Evolutionary conservation across 2,888 invertebrate genomes (phyloP).

Genomic region (Napeogenes inachia): DNA sequence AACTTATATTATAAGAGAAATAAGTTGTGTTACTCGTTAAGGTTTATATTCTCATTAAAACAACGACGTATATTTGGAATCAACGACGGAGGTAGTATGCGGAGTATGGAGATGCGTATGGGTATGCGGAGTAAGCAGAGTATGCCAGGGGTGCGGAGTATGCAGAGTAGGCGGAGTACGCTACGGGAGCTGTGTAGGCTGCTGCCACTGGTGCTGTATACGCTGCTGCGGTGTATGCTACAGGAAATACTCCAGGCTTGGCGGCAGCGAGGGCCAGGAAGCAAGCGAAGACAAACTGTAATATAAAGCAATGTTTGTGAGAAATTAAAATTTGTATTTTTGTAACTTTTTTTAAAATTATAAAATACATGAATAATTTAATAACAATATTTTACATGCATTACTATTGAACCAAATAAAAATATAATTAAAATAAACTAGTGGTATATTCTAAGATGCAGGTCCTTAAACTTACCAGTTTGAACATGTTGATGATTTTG

Average conservation of each 20-base stretch:
- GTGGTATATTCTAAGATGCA: not conserved
- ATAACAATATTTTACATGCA: too few species aligned
- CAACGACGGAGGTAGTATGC: constrained; percentile 40
- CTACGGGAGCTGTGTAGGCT: constrained; percentile 47
- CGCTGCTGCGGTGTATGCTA: constrained; percentile 48
- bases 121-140: constrained; percentile 44
- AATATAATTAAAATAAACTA: too few species aligned
- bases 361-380: too few species aligned
- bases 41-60: too few species aligned
- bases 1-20: too few species aligned
- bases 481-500: constrained; percentile 42
- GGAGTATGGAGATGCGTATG: constrained; percentile 43
- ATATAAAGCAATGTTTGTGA: constrained; percentile 27
- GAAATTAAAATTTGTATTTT: too few species aligned
- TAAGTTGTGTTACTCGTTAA: too few species aligned
- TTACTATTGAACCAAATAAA: too few species aligned
- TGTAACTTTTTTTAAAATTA: too few species aligned
- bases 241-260: constrained; percentile 55
- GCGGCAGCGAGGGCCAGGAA: constrained; percentile 70
- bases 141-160: constrained; percentile 42
- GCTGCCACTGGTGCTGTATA: constrained; percentile 46
- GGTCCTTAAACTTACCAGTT: constrained; percentile 39
- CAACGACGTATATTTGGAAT: not conserved
- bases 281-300: constrained; percentile 67
- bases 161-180: constrained; percentile 45